Evolutionary conservation across 2,113 vertebrate species (phyloP).

Genomic region (Aramus guarauna): DNA sequence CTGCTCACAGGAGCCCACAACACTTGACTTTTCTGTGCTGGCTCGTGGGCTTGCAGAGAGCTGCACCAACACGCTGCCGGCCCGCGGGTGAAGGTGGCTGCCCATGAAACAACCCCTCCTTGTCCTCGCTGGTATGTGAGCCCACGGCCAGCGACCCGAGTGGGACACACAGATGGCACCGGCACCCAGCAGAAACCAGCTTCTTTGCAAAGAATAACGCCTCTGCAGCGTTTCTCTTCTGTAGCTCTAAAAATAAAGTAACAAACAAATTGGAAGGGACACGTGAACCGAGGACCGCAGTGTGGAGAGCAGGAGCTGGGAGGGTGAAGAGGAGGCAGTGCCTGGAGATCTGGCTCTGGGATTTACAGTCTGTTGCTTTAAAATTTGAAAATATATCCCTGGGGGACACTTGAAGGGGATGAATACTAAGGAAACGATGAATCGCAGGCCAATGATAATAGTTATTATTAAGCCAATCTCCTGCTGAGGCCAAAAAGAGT

Average conservation of each 20-base stretch:
- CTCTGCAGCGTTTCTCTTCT: background rate
- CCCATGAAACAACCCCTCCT: background rate
- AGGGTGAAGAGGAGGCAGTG: background rate
- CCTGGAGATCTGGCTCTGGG: background rate
- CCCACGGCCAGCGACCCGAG: background rate
- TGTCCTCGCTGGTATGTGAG: background rate
- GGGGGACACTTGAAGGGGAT: background rate
- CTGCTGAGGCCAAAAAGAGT: background rate
- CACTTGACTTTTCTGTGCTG: background rate
- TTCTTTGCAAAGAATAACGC: background rate
- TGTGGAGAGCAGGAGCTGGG: background rate
- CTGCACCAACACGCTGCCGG: background rate
- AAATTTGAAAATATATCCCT: background rate
- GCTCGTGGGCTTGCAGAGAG: background rate
- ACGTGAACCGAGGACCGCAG: fast-evolving
- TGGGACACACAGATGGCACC: background rate
- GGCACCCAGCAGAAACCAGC: background rate
- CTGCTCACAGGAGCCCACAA: background rate
- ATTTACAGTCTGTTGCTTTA: background rate
- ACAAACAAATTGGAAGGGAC: background rate
- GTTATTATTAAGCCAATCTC: background rate
- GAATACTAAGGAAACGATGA: background rate
- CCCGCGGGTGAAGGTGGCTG: background rate
- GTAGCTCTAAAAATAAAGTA: background rate
- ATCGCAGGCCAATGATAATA: background rate